Base-by-base conservation (phyloP, 1,140 invertebrate species). In the Drosophila bocqueti region DNA sequence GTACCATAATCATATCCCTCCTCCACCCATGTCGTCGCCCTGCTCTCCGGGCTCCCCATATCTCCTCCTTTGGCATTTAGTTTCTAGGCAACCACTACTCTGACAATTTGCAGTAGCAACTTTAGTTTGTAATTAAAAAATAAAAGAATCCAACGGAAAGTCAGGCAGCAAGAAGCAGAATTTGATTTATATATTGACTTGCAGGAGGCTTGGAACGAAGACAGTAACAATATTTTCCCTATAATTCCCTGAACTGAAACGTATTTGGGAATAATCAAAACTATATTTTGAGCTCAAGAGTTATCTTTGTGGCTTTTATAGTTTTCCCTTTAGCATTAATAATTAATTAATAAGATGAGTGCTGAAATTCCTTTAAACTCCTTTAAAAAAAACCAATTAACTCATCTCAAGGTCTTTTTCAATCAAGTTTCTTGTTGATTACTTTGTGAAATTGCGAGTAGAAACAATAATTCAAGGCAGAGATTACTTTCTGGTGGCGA, bases 101-200 rank as follows among this genome's bases (percentile, higher is more conserved):
- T 49, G 60, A 68, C 36, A 68, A 24, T 68, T 68, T 43, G n/a
- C 46, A 68, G 66, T 64, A 68, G 60, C 66, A 50, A 64, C 46
- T 49, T 50, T 63, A 46, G 38, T 31, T 15, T 55, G 36, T 45
- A 65, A n/a, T 18, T 38, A 49, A 15, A n/a, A 38, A 24, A 54
- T 69, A 46, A 54, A 54, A 10, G 29, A 54, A 31, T 2, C 13
- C 4, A 69, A 31, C 47, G 2, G n/a, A 43, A n/a, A 43, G n/a
- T 16, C n/a, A 43, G 42, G 42, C 8, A 18, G 9, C n/a, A 9
- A 10, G 8, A 31, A 9, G n/a, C 42, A 10, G 18, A 0, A 43
- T 43, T 18, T 42, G 40, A 4, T 42, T n/a, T 38, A 13, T 38
- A 13, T 38, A 4, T 13, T 5, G 36, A 11, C 11, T 5, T 2